These are phyloP conservation scores for Hoplostethus atlanticus DNA, from an alignment of 2,797 vertebrate species.

Conservation along the genomic window DNA sequence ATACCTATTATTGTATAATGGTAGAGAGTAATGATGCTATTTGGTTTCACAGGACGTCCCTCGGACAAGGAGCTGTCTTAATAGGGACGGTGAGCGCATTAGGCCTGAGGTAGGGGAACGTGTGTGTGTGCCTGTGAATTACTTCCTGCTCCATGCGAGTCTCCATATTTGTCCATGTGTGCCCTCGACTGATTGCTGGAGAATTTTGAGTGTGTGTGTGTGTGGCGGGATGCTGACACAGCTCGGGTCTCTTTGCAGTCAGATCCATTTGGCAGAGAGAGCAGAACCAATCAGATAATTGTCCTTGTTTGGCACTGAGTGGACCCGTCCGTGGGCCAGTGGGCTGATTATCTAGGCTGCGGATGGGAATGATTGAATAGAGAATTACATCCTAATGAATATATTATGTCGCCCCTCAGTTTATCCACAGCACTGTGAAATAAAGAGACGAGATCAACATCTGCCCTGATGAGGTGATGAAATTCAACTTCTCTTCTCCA, in stretches of 20 bases:
- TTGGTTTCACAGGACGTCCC: slow-evolving; percentile 44
- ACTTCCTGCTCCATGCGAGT: slow-evolving; percentile 37
- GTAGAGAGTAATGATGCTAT: slow-evolving; percentile 47
- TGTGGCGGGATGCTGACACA: slow-evolving; percentile 75
- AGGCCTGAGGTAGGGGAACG: slow-evolving; percentile 20
- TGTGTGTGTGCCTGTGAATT: slow-evolving; percentile 31
- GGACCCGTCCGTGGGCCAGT: slow-evolving; percentile 78
- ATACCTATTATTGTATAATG: slow-evolving; percentile 52
- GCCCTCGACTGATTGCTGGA: slow-evolving; percentile 39
- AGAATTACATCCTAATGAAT: slow-evolving; percentile 85
- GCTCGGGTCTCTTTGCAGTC: slow-evolving; percentile 75
- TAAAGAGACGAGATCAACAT: slow-evolving; percentile 79
- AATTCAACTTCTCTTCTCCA: slow-evolving; percentile 67
- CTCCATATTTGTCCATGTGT: slow-evolving; percentile 19
- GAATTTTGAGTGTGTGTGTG: slow-evolving; percentile 30
- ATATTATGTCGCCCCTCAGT: slow-evolving; percentile 79
- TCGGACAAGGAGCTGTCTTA: slow-evolving; percentile 41
- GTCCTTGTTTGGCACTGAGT: slow-evolving; percentile 87
- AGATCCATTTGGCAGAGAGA: slow-evolving; percentile 80
- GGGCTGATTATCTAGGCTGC: slow-evolving; percentile 80
- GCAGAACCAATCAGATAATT: slow-evolving; percentile 86
- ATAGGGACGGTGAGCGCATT: slow-evolving; percentile 31
- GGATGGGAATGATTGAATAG: slow-evolving; percentile 80
- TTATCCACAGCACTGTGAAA: slow-evolving; percentile 76
- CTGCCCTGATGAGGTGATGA: slow-evolving; percentile 76